phyloP scores from a whole-genome alignment of 2,888 invertebrate species.

The Chrysopilus asiliformis region DNA sequence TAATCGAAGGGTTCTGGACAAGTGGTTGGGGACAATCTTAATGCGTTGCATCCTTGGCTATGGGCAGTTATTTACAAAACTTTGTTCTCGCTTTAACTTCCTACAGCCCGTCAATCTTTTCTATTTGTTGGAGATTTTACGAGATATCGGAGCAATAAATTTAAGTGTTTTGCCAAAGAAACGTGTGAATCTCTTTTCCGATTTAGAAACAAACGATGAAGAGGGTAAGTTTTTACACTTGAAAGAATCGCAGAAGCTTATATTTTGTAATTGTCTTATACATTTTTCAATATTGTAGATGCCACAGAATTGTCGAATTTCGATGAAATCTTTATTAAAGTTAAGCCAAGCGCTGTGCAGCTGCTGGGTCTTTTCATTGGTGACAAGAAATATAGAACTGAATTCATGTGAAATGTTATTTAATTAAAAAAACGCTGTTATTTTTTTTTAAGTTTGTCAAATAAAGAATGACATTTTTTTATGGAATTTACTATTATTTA shows the following conservation, averaged over 20 bases:
- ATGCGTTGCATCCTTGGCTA: constrained; percentile 50
- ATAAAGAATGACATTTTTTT: too few species aligned
- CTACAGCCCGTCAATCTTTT: constrained; percentile 45
- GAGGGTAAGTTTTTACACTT: constrained; percentile 34
- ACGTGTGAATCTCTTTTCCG: constrained; percentile 37
- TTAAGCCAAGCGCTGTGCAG: constrained; percentile 38
- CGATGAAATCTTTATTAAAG: constrained; percentile 38
- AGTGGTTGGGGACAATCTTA: constrained; percentile 53
- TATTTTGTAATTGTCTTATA: constrained; percentile 9
- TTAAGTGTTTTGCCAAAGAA: constrained; percentile 29
- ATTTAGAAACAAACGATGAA: constrained; percentile 25
- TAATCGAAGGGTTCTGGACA: constrained; percentile 51
- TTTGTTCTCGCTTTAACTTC: constrained; percentile 48
- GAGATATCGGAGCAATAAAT: constrained; percentile 42
- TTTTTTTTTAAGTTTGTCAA: too few species aligned
- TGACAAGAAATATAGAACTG: constrained; percentile 39
- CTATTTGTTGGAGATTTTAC: constrained; percentile 39
- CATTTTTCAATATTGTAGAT: constrained; percentile 25
- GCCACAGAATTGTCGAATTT: constrained; percentile 39
- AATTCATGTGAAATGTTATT: constrained; percentile 36
- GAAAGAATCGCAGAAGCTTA: too few species aligned
- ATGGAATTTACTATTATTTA: too few species aligned
- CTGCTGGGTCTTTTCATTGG: constrained; percentile 45
- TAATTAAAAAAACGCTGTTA: too few species aligned
- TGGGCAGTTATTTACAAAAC: constrained; percentile 39